These are phyloP conservation scores for Paguma larvata DNA, from an alignment of 2,797 vertebrate species.

Conservation along the genomic window DNA sequence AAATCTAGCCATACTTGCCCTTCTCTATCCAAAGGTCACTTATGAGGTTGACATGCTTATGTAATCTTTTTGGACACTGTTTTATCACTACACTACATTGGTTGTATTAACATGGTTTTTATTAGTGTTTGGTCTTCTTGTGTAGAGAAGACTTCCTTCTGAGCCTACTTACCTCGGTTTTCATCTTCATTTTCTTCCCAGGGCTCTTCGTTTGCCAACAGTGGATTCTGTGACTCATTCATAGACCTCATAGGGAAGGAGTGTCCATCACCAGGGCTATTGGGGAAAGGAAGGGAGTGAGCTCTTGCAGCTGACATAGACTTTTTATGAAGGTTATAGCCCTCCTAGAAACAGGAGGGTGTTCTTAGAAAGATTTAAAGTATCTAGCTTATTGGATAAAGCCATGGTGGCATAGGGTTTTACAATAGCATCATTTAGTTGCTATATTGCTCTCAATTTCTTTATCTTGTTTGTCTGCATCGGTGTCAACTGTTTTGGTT, in stretches of 20 bases:
- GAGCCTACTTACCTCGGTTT: slow-evolving; percentile 90
- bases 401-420: background rate
- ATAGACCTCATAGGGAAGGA: slow-evolving; percentile 94
- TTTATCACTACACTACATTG: background rate
- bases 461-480: slow-evolving; percentile 37
- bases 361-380: slow-evolving; percentile 3
- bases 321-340: background rate
- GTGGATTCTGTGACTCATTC: slow-evolving; percentile 94
- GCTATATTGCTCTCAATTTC: slow-evolving; percentile 32
- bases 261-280: slow-evolving; percentile 96
- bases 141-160: slow-evolving; percentile 59
- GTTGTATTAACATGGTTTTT: background rate
- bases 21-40: slow-evolving; percentile 20
- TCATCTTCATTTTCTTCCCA: slow-evolving; percentile 97
- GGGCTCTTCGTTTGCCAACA: slow-evolving; percentile 94
- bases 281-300: slow-evolving; percentile 58
- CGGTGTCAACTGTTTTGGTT: slow-evolving; percentile 12
- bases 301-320: background rate
- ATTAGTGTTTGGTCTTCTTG: background rate
- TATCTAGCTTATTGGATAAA: slow-evolving; percentile 53
- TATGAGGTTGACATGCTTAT: slow-evolving; percentile 14
- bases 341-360: slow-evolving; percentile 16
- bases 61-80: slow-evolving; percentile 41
- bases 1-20: background rate
- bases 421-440: slow-evolving; percentile 7